Evolutionary conservation across 2,888 invertebrate genomes (phyloP).

Genomic region (Salpingus planirostris): DNA sequence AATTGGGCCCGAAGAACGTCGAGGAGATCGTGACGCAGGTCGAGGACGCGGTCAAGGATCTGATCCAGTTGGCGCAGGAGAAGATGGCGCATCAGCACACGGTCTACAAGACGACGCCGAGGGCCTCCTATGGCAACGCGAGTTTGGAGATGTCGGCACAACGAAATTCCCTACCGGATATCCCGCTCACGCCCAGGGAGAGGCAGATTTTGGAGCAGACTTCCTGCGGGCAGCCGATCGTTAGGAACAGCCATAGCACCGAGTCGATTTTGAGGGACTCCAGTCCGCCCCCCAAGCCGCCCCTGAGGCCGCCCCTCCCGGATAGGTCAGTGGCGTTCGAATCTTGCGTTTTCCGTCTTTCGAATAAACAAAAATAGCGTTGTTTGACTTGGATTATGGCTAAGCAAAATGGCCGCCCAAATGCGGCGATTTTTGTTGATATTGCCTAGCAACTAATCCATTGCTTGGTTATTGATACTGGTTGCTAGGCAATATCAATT

Average conservation of each 20-base stretch:
- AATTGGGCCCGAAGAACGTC: constrained; percentile 54
- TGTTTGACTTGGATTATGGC: too few relatives aligned
- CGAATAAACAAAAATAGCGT: too few relatives aligned
- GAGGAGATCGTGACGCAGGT: constrained; percentile 59
- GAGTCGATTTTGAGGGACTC: constrained; percentile 68
- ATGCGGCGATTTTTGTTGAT: too few relatives aligned
- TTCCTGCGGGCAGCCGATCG: constrained; percentile 34
- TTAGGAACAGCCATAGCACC: constrained; percentile 71
- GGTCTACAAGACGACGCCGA: constrained; percentile 39
- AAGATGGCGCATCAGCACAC: constrained; percentile 53
- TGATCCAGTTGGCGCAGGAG: constrained; percentile 60
- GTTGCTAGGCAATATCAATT: too few relatives aligned
- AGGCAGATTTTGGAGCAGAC: constrained; percentile 55
- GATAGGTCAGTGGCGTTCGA: constrained; percentile 25
- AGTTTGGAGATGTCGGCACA: constrained; percentile 46
- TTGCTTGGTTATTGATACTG: too few relatives aligned
- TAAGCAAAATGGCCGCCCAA: too few relatives aligned
- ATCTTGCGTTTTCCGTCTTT: background rate
- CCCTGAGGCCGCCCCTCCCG: constrained; percentile 85
- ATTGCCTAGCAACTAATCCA: too few relatives aligned
- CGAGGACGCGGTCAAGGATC: constrained; percentile 63
- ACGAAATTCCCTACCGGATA: constrained; percentile 67
- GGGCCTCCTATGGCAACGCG: constrained; percentile 36
- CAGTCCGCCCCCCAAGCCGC: constrained; percentile 80
- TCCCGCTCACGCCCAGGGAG: constrained; percentile 74